Conservation (phyloP, 1,140 invertebrate species). For the Nylanderia fulva region DNA sequence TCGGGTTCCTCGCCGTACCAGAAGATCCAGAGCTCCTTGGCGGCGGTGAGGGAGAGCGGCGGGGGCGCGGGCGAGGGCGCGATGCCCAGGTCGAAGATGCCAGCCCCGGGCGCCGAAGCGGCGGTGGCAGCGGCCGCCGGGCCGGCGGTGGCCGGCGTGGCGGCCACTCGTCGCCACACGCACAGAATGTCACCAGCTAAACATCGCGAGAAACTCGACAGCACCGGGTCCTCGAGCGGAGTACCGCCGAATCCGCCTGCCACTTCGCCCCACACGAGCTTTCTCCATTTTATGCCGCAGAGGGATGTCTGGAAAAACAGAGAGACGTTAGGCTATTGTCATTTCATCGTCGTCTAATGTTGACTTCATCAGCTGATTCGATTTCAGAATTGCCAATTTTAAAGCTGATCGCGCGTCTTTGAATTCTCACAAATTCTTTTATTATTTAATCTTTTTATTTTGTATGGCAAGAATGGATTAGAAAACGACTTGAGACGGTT, state of each 20-base stretch:
- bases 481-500: too few species aligned
- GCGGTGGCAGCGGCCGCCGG: slow-evolving; percentile 79
- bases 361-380: too few species aligned
- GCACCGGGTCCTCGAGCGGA: slow-evolving; percentile 96
- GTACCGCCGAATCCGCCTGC: slow-evolving; percentile 87
- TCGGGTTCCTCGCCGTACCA: slow-evolving; percentile 99
- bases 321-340: slow-evolving; percentile 5
- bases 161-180: slow-evolving; percentile 96
- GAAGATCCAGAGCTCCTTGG: slow-evolving; percentile 99
- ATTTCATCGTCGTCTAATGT: too few species aligned
- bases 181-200: slow-evolving; percentile 97
- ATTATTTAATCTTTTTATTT: too few species aligned
- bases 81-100: slow-evolving; percentile 87
- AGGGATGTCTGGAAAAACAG: slow-evolving; percentile 94
- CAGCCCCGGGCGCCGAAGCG: slow-evolving; percentile 87
- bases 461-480: too few species aligned
- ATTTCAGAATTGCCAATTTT: too few species aligned
- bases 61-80: slow-evolving; percentile 87
- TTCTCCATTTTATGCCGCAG: slow-evolving; percentile 99
- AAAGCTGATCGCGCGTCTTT: too few species aligned
- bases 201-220: slow-evolving; percentile 97
- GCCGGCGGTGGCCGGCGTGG: slow-evolving; percentile 82
- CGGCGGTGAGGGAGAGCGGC: slow-evolving; percentile 91
- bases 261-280: slow-evolving; percentile 93
- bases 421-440: too few species aligned